These are phyloP conservation scores for Danio kyathit DNA, from an alignment of 2,797 vertebrate species.

Conservation along the genomic window DNA sequence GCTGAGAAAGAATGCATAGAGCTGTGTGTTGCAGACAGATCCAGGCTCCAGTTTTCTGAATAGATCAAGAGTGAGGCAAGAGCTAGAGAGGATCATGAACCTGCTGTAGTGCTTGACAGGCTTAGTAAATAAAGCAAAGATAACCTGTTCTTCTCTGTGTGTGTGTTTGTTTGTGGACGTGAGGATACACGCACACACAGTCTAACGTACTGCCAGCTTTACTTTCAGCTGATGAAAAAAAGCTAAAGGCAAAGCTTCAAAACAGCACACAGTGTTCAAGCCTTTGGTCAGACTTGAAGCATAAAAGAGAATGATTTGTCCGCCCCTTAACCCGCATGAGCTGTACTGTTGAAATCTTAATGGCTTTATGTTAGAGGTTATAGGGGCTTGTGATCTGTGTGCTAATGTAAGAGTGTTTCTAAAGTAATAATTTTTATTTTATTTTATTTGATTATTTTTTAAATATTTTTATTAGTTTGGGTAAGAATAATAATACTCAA, in stretches of 20 bases:
- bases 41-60: conserved; percentile 11
- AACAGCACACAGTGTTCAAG: not conserved
- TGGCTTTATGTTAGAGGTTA: not conserved
- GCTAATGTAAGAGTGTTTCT: not conserved
- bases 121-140: conserved; percentile 36
- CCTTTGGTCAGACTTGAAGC: not conserved
- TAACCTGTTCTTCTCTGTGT: not conserved
- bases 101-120: conserved; percentile 34
- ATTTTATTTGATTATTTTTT: no score
- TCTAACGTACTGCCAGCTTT: not conserved
- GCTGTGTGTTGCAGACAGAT: conserved; percentile 9
- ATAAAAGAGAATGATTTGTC: not conserved
- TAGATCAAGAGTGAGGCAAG: conserved; percentile 20
- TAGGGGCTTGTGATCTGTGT: not conserved
- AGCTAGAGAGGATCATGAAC: conserved; percentile 32
- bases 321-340: not conserved
- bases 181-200: not conserved
- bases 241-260: conserved; percentile 4
- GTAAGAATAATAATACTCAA: no score
- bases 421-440: not conserved
- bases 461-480: no score
- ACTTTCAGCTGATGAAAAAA: conserved; percentile 20
- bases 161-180: conserved; percentile 9
- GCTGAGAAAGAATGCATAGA: conserved; percentile 11
- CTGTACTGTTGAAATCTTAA: not conserved